These are phyloP conservation scores for Trissolcus japonicus DNA, from an alignment of 2,888 invertebrate genomes.

Conservation along the genomic window DNA sequence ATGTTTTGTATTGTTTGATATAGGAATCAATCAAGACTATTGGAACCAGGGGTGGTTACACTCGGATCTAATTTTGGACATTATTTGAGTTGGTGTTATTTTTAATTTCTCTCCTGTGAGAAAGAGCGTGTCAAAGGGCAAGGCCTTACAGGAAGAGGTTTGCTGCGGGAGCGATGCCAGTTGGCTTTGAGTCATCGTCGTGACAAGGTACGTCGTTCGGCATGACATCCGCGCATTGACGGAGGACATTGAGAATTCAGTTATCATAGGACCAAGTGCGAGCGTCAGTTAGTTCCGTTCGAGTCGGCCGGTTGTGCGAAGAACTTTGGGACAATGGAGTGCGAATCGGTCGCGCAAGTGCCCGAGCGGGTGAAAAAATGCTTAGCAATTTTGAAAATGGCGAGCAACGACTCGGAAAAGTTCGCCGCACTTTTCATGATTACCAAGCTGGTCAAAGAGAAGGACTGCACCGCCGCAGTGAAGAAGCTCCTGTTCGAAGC, in stretches of 20 bases:
- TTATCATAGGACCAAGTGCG: conserved; percentile 45
- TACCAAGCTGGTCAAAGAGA: conserved; percentile 90
- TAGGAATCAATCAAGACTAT: conserved; percentile 19
- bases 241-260: conserved; percentile 25
- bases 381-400: conserved; percentile 86
- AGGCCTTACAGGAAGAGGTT: conserved; percentile 68
- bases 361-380: conserved; percentile 92
- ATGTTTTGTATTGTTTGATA: conserved; percentile 29
- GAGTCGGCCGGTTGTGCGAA: background rate
- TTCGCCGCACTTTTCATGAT: conserved; percentile 95
- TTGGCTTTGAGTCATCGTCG: conserved; percentile 64
- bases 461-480: conserved; percentile 85
- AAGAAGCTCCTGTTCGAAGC: conserved; percentile 91
- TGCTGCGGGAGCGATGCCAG: conserved; percentile 67
- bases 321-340: conserved; percentile 35
- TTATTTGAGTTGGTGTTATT: conserved; percentile 61
- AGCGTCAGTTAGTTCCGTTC: conserved; percentile 12
- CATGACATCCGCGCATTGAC: conserved; percentile 45
- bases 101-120: conserved; percentile 54
- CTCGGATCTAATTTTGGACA: conserved; percentile 59
- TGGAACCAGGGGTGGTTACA: conserved; percentile 50
- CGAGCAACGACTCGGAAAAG: conserved; percentile 91
- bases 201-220: conserved; percentile 43
- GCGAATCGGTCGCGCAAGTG: conserved; percentile 72
- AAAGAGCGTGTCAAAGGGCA: conserved; percentile 73